Conservation (phyloP, 2,888 invertebrate species). For the Lamellibrachia columna region DNA sequence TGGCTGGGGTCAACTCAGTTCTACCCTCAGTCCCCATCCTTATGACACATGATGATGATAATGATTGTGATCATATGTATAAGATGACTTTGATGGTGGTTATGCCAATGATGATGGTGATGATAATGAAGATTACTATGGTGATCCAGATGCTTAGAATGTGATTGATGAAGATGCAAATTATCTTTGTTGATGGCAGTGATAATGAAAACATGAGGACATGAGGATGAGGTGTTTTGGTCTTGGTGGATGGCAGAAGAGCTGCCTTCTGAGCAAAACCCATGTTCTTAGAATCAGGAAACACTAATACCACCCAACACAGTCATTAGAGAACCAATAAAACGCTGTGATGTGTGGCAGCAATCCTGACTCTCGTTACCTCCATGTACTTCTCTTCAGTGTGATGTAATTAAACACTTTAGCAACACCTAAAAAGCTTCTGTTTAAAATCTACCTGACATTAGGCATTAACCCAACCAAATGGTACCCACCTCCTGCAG, state of each 20-base stretch:
- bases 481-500: not conserved
- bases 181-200: not conserved
- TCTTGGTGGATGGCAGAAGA: not conserved
- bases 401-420: conserved; percentile 10
- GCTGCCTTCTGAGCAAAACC: not conserved
- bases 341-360: not conserved
- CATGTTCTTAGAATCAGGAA: not conserved
- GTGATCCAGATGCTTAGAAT: not conserved
- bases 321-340: not conserved
- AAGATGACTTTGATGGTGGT: not conserved
- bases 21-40: not conserved
- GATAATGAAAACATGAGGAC: not conserved
- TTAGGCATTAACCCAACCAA: not conserved
- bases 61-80: not conserved
- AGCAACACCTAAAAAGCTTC: not conserved
- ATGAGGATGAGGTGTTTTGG: not conserved
- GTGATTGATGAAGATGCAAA: not conserved
- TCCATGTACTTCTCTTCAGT: not conserved
- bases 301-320: not conserved
- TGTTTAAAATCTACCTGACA: conserved; percentile 11
- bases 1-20: not conserved
- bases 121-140: not conserved
- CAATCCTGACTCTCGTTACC: not conserved
- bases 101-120: not conserved
- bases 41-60: not conserved